These are phyloP conservation scores for Tokudaia muenninki DNA, from an alignment of 2,797 vertebrate genomes.

Conservation along the genomic window DNA sequence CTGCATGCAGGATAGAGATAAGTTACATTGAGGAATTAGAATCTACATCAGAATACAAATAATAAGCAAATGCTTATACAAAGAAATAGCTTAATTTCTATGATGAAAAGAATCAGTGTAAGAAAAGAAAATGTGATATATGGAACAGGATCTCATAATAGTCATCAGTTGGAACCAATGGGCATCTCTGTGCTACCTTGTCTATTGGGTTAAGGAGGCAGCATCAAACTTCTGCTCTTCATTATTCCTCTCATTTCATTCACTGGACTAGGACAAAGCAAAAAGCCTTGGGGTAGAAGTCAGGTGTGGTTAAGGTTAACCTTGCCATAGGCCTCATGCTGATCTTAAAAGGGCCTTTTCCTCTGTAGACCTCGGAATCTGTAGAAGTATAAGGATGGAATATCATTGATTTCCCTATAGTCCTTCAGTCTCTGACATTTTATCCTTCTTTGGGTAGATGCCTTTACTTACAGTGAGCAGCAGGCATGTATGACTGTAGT, in stretches of 20 bases:
- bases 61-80: background rate
- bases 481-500: slow-evolving; percentile 49
- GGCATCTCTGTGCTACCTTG: background rate
- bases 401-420: background rate
- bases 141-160: background rate
- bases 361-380: background rate
- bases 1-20: background rate
- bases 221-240: too few species aligned
- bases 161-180: accelerated
- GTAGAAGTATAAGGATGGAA: background rate
- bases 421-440: slow-evolving; percentile 59
- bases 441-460: slow-evolving; percentile 25
- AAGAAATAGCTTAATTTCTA: slow-evolving; percentile 31
- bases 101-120: background rate
- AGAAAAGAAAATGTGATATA: background rate
- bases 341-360: background rate
- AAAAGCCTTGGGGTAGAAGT: background rate
- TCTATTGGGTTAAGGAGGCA: background rate
- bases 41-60: background rate
- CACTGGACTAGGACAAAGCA: background rate
- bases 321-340: background rate
- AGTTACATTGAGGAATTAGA: background rate
- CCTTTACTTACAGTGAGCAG: slow-evolving; percentile 62
- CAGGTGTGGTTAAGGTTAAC: background rate
- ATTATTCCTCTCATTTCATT: background rate